Percentiles rank a stretch among this genome's conserved stretches.
These are phyloP conservation scores for Philopotamus ludificatus DNA, from an alignment of 1,140 invertebrate genomes.

Conservation along the genomic window DNA sequence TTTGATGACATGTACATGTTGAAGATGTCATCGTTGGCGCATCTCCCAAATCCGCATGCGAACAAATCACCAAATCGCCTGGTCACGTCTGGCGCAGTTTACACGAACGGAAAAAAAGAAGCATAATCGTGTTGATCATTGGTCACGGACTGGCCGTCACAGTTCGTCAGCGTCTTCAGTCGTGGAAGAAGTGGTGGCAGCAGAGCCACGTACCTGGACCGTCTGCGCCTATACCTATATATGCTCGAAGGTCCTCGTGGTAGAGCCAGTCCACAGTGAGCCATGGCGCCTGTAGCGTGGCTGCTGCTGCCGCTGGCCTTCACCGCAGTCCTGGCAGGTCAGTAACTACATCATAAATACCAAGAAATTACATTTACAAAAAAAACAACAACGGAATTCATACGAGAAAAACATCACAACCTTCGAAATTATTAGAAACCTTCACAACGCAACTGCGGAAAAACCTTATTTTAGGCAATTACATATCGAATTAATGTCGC, in stretches of 20 bases:
- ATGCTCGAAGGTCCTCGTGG: background rate
- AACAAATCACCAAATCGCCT: background rate
- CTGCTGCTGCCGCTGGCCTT: slow-evolving; percentile 35
- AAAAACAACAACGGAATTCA: too few species aligned
- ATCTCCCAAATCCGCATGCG: background rate
- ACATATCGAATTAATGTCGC: too few species aligned
- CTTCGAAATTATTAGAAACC: too few species aligned
- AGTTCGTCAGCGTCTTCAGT: background rate
- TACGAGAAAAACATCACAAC: too few species aligned
- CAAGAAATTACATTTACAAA: too few species aligned
- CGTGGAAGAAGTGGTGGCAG: background rate
- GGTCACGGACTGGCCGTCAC: background rate
- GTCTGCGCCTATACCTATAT: background rate
- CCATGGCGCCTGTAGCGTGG: slow-evolving; percentile 31
- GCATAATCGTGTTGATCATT: background rate
- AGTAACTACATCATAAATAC: too few species aligned
- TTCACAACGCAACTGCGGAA: too few species aligned
- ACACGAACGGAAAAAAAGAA: background rate
- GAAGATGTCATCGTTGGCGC: background rate
- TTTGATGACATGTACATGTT: too few species aligned
- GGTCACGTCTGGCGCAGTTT: background rate
- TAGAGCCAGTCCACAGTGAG: slow-evolving; percentile 12
- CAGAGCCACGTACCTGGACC: background rate
- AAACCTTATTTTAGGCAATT: too few species aligned
- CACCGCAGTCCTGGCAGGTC: slow-evolving; percentile 34